Conservation (phyloP, 2,797 vertebrate genomes). For the Prunella strophiata region DNA sequence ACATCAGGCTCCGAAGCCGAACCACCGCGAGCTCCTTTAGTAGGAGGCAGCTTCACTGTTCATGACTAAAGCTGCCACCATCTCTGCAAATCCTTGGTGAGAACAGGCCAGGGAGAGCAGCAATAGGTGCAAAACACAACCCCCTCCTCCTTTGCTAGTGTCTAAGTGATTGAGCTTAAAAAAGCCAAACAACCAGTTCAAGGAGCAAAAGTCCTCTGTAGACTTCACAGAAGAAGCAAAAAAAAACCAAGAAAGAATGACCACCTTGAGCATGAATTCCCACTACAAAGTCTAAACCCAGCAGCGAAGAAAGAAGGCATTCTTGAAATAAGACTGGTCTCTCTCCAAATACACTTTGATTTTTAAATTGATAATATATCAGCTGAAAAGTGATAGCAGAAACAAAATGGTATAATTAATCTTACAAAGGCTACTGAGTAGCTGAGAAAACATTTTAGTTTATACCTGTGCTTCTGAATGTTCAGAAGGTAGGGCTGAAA, state of each 20-base stretch:
- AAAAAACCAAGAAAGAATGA: background rate
- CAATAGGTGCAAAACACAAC: background rate
- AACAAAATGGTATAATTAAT: background rate
- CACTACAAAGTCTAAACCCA: background rate
- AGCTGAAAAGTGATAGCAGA: background rate
- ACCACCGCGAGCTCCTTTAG: slow-evolving; percentile 46
- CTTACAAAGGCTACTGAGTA: background rate
- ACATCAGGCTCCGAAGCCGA: background rate
- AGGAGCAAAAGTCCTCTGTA: background rate
- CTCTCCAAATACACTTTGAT: background rate
- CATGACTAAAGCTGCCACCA: background rate
- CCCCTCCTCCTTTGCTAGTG: background rate
- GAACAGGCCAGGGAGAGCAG: background rate
- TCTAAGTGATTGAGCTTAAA: background rate
- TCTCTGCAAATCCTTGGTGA: background rate
- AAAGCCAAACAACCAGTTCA: background rate
- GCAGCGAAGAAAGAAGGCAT: background rate
- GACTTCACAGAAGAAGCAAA: background rate
- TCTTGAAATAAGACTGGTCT: background rate
- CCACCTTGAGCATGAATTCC: background rate
- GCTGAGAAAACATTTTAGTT: background rate
- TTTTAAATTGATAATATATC: background rate
- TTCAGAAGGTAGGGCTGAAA: background rate
- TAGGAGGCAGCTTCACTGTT: slow-evolving; percentile 18
- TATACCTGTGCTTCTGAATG: background rate